A percentile compares a stretch with the other conserved stretches of the same genome.
These are phyloP conservation scores for Hephaestus fuliginosus DNA, from an alignment of 2,797 vertebrate species.

Conservation along the genomic window DNA sequence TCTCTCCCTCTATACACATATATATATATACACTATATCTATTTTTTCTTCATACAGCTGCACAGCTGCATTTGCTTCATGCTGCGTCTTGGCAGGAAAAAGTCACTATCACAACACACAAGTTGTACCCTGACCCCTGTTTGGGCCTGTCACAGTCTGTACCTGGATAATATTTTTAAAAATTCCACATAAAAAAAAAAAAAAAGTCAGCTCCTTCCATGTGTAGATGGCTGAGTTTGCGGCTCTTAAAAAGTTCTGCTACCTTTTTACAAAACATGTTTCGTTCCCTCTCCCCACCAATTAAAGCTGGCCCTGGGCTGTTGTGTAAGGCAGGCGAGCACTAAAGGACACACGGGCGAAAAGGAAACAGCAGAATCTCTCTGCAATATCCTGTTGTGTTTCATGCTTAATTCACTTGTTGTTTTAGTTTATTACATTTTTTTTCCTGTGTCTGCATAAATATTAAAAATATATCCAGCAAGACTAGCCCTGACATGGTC, in stretches of 20 bases:
- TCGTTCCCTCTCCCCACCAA: slow-evolving; percentile 72
- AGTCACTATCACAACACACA: slow-evolving; percentile 81
- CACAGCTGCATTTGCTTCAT: slow-evolving; percentile 86
- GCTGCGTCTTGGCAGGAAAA: slow-evolving; percentile 83
- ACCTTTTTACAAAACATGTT: slow-evolving; percentile 67
- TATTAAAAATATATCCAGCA: slow-evolving; percentile 95
- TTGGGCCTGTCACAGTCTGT: slow-evolving; percentile 74
- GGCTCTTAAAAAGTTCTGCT: slow-evolving; percentile 53
- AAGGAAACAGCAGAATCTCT: slow-evolving; percentile 97
- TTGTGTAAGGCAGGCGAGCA: slow-evolving; percentile 77
- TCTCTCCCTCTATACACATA: slow-evolving; percentile 63
- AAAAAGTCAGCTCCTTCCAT: slow-evolving; percentile 55
- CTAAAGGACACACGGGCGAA: slow-evolving; percentile 82
- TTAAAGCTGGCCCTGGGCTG: slow-evolving; percentile 82
- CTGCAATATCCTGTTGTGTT: slow-evolving; percentile 99
- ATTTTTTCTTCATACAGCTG: slow-evolving; percentile 86
- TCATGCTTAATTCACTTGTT: slow-evolving; percentile 90
- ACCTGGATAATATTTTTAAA: slow-evolving; percentile 75
- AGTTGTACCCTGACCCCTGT: slow-evolving; percentile 75
- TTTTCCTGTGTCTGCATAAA: slow-evolving; percentile 90
- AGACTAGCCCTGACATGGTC: slow-evolving; percentile 89
- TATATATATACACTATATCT: slow-evolving; percentile 42
- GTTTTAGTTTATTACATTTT: slow-evolving; percentile 84
- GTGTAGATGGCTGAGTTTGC: slow-evolving; percentile 51
- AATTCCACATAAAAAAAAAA: slow-evolving; percentile 59